phyloP scores from a whole-genome alignment of 1,140 invertebrate species.

The Fopius arisanus region DNA sequence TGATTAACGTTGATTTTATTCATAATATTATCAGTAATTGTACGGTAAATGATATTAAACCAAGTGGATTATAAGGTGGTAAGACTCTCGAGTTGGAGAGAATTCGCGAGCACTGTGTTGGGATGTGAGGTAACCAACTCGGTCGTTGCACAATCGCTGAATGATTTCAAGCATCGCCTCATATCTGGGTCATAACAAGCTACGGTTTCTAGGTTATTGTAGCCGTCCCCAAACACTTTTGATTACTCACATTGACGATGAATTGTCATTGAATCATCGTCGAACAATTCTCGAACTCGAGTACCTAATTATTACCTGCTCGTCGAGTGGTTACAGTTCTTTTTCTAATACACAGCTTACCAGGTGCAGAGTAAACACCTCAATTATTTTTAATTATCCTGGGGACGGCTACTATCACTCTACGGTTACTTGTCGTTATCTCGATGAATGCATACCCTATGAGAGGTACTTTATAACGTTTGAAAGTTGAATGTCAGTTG shows the following conservation, averaged over 20 bases:
- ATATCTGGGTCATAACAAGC: constrained; percentile 66
- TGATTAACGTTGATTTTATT: not conserved
- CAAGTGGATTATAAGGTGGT: not conserved
- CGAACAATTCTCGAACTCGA: not conserved
- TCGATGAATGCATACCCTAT: not conserved
- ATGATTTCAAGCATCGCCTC: constrained; percentile 68
- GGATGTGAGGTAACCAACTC: constrained; percentile 61
- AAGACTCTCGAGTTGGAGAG: constrained; percentile 2
- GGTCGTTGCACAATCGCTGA: constrained; percentile 65
- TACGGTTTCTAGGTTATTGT: constrained; percentile 66
- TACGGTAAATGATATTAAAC: not conserved
- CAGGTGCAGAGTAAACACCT: not conserved
- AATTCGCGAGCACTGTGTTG: constrained; percentile 45
- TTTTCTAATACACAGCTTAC: not conserved
- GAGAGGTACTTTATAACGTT: not conserved
- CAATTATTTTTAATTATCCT: constrained; percentile 3
- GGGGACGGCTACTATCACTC: not conserved
- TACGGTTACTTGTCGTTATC: constrained; percentile 2
- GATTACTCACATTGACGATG: constrained; percentile 15
- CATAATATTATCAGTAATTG: not conserved
- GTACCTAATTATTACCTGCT: not conserved
- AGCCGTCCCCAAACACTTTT: constrained; percentile 57
- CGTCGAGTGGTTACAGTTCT: not conserved
- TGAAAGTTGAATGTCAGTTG: not conserved
- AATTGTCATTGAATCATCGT: not conserved